phyloP scores from a whole-genome alignment of 64 coral and sea anemone genomes.

The Trachythela sp. region DNA sequence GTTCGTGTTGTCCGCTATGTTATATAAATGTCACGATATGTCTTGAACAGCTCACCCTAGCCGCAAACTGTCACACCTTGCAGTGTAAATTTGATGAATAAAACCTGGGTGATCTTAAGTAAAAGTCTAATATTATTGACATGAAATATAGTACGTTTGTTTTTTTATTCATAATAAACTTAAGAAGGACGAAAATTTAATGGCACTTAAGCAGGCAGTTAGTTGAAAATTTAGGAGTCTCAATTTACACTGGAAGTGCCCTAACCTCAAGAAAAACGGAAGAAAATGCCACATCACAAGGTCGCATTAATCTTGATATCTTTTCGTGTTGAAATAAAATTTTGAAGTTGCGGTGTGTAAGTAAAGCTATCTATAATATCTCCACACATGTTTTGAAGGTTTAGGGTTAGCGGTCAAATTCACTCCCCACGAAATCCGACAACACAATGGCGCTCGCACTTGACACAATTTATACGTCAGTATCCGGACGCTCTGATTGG shows the following conservation, averaged over 20 bases:
- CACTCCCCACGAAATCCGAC: conserved; percentile 11
- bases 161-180: not conserved
- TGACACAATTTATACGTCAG: conserved; percentile 19
- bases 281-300: not conserved
- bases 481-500: conserved; percentile 15
- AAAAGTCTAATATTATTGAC: not conserved
- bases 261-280: not conserved
- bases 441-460: conserved; percentile 9
- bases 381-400: not conserved
- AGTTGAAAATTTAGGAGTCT: not conserved
- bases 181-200: not conserved
- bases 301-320: not conserved
- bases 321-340: not conserved
- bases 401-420: not conserved
- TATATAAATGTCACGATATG: not conserved
- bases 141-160: not conserved
- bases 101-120: not conserved
- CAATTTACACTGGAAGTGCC: too few species aligned
- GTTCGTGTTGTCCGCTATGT: not conserved
- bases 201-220: not conserved
- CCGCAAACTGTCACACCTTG: not conserved
- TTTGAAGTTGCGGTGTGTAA: not conserved
- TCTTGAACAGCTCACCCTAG: not conserved
- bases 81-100: not conserved
- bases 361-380: not conserved